Conservation (phyloP, 2,113 vertebrate species). For the Sceloporus tristichus region DNA sequence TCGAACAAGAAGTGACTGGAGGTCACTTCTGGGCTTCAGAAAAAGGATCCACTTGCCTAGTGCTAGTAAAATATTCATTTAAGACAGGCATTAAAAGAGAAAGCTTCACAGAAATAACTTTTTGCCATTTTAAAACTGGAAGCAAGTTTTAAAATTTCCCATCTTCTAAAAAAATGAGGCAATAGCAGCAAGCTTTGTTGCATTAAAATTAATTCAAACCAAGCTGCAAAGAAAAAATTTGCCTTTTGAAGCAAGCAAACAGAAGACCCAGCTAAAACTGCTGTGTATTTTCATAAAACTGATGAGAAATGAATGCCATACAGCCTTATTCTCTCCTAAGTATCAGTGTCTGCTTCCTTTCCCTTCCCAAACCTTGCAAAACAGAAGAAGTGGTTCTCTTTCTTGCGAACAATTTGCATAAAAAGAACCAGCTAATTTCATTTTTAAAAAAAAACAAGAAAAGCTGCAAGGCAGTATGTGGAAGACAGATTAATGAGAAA, state of each 20-base stretch:
- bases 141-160: not conserved
- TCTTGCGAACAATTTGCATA: not conserved
- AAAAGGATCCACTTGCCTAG: no score
- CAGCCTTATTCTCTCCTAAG: not conserved
- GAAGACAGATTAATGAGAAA: not conserved
- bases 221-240: constrained; percentile 29
- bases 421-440: not conserved
- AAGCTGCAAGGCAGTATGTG: not conserved
- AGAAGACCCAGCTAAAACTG: not conserved
- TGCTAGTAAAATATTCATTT: not conserved
- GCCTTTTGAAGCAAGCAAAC: not conserved
- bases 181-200: not conserved
- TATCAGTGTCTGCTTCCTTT: not conserved
- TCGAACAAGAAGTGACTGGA: no score
- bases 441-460: not conserved
- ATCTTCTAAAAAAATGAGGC: not conserved
- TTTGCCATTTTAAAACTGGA: constrained; percentile 36
- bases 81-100: constrained; percentile 24
- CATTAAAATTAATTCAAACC: constrained; percentile 26
- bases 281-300: not conserved
- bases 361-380: not conserved
- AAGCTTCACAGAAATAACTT: not conserved
- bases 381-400: not conserved
- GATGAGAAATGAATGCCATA: not conserved
- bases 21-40: no score